Conservation (phyloP, 2,113 vertebrate genomes). For the Morone saxatilis region DNA sequence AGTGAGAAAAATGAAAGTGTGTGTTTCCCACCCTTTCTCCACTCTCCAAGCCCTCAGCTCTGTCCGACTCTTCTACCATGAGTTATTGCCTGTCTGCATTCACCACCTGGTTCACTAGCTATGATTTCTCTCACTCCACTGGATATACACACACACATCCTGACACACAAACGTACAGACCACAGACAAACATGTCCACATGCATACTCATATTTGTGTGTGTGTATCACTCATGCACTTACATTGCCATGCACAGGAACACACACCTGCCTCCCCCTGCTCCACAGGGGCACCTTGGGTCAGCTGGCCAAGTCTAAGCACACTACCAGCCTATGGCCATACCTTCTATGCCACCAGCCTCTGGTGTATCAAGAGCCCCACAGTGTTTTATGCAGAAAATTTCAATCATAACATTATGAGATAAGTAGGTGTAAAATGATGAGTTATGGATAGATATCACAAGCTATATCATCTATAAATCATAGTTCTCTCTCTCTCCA, state of each 20-base stretch:
- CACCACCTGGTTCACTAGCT: conserved; percentile 78
- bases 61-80: conserved; percentile 65
- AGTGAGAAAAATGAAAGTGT: conserved; percentile 32
- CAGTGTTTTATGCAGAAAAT: conserved; percentile 14
- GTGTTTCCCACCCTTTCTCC: conserved; percentile 39
- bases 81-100: conserved; percentile 75
- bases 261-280: conserved; percentile 28
- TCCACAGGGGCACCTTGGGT: conserved; percentile 63
- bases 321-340: conserved; percentile 43
- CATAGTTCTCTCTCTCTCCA: conserved; percentile 18
- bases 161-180: conserved; percentile 16
- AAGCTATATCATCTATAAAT: conserved; percentile 56
- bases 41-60: conserved; percentile 46
- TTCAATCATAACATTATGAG: conserved; percentile 24
- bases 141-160: conserved; percentile 48
- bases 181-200: conserved; percentile 22
- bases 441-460: conserved; percentile 46
- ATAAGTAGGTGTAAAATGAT: conserved; percentile 37
- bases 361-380: not conserved
- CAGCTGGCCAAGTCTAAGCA: conserved; percentile 71
- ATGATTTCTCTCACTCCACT: conserved; percentile 74
- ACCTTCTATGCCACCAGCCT: conserved; percentile 50
- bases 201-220: not conserved
- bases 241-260: conserved; percentile 12
- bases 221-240: conserved; percentile 10